phyloP scores from a whole-genome alignment of 2,888 invertebrate species.

The Dermolepida albohirtum region DNA sequence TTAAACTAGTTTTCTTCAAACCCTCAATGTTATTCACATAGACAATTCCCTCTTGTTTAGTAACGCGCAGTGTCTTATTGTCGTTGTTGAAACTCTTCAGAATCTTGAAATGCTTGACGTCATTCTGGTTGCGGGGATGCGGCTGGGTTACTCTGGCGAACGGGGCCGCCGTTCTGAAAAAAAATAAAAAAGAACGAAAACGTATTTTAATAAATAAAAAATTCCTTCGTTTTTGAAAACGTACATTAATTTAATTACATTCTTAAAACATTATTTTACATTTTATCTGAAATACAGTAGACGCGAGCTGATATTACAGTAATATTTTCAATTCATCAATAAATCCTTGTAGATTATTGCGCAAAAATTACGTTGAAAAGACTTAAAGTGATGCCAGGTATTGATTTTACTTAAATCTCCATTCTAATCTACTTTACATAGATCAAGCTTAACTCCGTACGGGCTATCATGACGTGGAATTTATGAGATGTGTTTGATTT shows the following conservation, averaged over 20 bases:
- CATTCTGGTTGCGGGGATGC: constrained; percentile 52
- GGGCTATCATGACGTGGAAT: too few species aligned
- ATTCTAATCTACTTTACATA: too few species aligned
- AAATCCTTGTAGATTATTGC: too few species aligned
- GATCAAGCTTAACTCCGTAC: too few species aligned
- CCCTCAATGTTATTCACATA: constrained; percentile 67
- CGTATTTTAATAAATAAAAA: background rate
- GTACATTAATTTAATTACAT: too few species aligned
- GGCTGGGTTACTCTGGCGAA: constrained; percentile 67
- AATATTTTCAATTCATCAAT: too few species aligned
- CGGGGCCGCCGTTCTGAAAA: constrained; percentile 64
- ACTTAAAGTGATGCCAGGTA: too few species aligned
- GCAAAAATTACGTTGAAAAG: too few species aligned
- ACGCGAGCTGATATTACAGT: background rate
- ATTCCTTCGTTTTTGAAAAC: background rate
- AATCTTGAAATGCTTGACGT: constrained; percentile 50
- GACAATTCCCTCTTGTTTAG: constrained; percentile 69
- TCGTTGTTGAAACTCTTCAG: constrained; percentile 36
- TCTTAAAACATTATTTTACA: too few species aligned
- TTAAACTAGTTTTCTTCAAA: constrained; percentile 63
- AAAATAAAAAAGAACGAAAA: constrained; percentile 16
- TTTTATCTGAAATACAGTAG: background rate
- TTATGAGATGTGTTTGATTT: too few species aligned
- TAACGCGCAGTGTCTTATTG: constrained; percentile 60
- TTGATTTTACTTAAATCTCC: too few species aligned